These are phyloP conservation scores for Diglossa cyanea DNA, from an alignment of 2,797 vertebrate species.

Conservation along the genomic window DNA sequence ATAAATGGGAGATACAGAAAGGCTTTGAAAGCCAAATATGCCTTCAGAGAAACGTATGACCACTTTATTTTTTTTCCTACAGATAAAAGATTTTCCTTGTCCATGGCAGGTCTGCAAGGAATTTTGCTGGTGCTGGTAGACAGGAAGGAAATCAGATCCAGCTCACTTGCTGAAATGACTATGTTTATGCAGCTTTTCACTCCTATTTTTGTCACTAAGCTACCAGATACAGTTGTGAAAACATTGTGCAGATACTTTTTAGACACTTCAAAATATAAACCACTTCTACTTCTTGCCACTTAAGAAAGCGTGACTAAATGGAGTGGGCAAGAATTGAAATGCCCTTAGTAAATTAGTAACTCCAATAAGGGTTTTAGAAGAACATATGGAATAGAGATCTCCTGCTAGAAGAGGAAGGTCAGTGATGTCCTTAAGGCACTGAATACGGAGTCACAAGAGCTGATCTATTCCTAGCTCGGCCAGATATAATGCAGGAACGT, in stretches of 20 bases:
- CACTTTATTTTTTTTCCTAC: background rate
- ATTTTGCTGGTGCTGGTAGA: background rate
- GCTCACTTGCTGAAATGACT: background rate
- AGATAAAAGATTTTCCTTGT: background rate
- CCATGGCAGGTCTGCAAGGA: background rate
- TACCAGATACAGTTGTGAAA: slow-evolving; percentile 44
- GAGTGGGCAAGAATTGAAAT: slow-evolving; percentile 25
- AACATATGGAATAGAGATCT: background rate
- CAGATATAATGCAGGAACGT: background rate
- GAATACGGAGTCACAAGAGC: slow-evolving; percentile 20
- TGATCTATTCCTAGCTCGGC: slow-evolving; percentile 32
- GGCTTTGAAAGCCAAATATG: background rate
- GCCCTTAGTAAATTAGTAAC: background rate
- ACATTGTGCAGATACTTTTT: slow-evolving; percentile 2
- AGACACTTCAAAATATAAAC: slow-evolving; percentile 18
- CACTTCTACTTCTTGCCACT: background rate
- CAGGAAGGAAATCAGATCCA: slow-evolving; percentile 16
- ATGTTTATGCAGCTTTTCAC: slow-evolving; percentile 35
- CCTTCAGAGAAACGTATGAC: background rate
- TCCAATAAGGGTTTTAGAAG: background rate
- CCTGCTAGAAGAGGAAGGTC: background rate
- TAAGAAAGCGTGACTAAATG: slow-evolving; percentile 16
- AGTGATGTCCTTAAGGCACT: slow-evolving; percentile 26
- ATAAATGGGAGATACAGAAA: background rate
- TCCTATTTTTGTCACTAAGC: slow-evolving; percentile 52